These are phyloP conservation scores for Ammodytes dubius DNA, from an alignment of 2,113 vertebrate species.

Conservation along the genomic window DNA sequence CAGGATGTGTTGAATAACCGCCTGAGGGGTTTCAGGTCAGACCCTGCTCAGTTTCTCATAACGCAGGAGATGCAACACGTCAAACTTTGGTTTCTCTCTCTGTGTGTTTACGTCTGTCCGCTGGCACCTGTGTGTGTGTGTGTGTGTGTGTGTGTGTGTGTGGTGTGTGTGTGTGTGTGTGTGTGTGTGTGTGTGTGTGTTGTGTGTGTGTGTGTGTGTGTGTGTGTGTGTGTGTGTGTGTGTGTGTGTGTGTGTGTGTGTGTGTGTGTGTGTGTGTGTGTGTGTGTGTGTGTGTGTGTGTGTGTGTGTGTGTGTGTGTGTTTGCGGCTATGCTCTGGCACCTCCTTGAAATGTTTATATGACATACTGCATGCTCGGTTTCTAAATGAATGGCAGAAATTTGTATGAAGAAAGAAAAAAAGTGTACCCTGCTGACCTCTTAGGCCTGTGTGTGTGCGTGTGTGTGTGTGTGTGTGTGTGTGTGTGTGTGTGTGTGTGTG, in stretches of 20 bases:
- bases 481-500: too few species aligned
- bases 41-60: conserved; percentile 56
- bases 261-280: neutral
- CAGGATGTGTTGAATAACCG: conserved; percentile 65
- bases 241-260: neutral
- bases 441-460: too few species aligned
- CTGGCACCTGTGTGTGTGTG: conserved; percentile 20
- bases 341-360: too few species aligned
- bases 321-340: neutral
- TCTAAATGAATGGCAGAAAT: too few species aligned
- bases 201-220: neutral
- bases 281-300: neutral
- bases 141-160: neutral
- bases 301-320: neutral
- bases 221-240: neutral
- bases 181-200: neutral
- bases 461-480: too few species aligned
- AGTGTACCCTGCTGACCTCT: too few species aligned
- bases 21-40: conserved; percentile 28
- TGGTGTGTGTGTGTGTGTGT: neutral
- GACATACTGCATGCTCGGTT: too few species aligned
- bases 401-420: too few species aligned
- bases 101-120: conserved; percentile 18
- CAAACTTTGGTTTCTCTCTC: conserved; percentile 44
- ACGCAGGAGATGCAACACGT: conserved; percentile 38